These are phyloP conservation scores for Drosophila saltans DNA, from an alignment of 1,140 invertebrate species.

Conservation along the genomic window DNA sequence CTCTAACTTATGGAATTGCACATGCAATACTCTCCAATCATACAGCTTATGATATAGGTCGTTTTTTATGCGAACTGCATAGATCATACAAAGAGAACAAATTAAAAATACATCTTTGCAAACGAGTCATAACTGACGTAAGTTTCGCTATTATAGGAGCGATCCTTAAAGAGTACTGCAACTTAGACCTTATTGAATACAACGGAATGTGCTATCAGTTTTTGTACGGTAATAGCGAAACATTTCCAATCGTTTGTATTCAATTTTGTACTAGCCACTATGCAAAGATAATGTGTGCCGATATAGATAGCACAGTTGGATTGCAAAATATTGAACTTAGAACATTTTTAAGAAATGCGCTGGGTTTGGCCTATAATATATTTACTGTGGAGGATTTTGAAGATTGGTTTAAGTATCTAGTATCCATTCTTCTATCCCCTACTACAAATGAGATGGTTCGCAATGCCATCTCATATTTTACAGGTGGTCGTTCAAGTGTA, in stretches of 20 bases:
- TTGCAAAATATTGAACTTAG: neutral
- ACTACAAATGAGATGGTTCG: too few relatives aligned
- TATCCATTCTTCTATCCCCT: neutral
- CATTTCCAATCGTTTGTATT: neutral
- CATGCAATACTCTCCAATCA: too few relatives aligned
- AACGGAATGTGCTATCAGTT: neutral
- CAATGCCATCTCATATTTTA: too few relatives aligned
- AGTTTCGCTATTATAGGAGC: constrained; percentile 1
- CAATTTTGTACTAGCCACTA: constrained; percentile 4
- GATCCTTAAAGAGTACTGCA: too few relatives aligned
- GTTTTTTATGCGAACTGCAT: neutral
- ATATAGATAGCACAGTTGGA: neutral
- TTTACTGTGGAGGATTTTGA: neutral
- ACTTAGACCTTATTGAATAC: neutral
- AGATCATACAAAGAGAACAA: neutral
- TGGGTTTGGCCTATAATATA: neutral
- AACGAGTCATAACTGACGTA: constrained; percentile 4
- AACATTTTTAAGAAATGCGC: neutral
- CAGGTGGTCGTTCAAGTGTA: too few relatives aligned
- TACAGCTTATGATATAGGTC: too few relatives aligned
- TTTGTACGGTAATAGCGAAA: neutral
- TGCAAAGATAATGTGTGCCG: neutral
- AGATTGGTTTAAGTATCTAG: constrained; percentile 9
- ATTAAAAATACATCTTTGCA: neutral
- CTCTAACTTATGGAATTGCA: neutral